Base-by-base conservation (phyloP, 30 jellyfish, hydroid and myxozoan species). In the Catostylus mosaicus region DNA sequence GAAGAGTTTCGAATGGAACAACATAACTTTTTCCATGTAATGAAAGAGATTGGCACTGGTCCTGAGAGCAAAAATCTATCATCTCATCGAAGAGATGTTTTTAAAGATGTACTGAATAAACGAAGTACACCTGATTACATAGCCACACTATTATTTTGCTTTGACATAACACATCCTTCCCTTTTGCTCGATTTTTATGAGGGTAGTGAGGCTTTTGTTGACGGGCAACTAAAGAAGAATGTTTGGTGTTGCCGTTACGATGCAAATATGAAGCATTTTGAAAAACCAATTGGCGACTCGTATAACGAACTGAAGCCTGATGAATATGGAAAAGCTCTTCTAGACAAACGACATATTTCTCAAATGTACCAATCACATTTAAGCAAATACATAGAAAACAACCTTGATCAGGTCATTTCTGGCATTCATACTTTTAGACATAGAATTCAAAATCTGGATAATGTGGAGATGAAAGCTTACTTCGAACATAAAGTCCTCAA, bases 211-310 rank as follows among this genome's bases (percentile, higher is more conserved):
- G 24, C 29, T 0, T 57, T 56, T 37, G 88, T 67, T 0, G 52
- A 30, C 46, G 83, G 27, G 10, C 11, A 38, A 0, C 19, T 33
- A 50, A 72, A 45, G 50, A 18, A 30, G 32, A 51, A n/a, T 20
- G 46, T 72, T 72, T 51, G 83, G 69, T 72, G 83, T 24, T 40
- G 67, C 45, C 52, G 69, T 24, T 72, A 72, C 23, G 83, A 72
- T 11, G 36, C 46, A 1, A 20, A 32, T 29, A 52, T 72, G 43
- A 72, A 72, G 71, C 46, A 72, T 51, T 72, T 18, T 26, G 32
- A 0, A 10, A 20, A 29, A 11, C 24, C 27, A 5, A 31, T 30
- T 19, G 52, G 16, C 2, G 50, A 19, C 20, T 30, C 77, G 6
- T 43, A 22, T 12, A 22, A 65, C 14, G 38, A 30, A 32, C 47